These are phyloP conservation scores for Ochropacha duplaris DNA, from an alignment of 2,888 invertebrate genomes.

Conservation along the genomic window DNA sequence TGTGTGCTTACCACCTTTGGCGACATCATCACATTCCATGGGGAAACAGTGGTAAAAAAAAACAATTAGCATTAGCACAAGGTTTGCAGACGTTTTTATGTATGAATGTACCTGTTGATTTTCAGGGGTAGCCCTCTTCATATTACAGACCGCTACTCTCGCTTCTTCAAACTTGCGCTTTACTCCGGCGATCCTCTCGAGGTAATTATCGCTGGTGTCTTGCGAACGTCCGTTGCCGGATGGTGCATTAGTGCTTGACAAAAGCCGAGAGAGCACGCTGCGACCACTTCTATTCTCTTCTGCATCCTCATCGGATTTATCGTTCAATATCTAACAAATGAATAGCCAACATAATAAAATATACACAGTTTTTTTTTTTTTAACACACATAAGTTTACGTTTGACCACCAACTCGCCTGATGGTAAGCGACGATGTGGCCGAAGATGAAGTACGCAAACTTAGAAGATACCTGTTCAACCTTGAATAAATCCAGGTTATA, in stretches of 20 bases:
- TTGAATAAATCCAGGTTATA: too few relatives aligned
- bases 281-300: slow-evolving; percentile 81
- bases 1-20: too few relatives aligned
- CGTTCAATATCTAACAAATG: slow-evolving; percentile 87
- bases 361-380: too few relatives aligned
- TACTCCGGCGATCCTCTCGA: slow-evolving; percentile 60
- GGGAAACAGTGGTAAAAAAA: too few relatives aligned
- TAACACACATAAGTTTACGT: too few relatives aligned
- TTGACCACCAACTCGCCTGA: too few relatives aligned
- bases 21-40: too few relatives aligned
- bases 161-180: slow-evolving; percentile 80
- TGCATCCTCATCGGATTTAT: slow-evolving; percentile 91
- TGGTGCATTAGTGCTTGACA: slow-evolving; percentile 66
- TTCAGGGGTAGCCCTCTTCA: slow-evolving; percentile 79
- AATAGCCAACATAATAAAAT: neutral
- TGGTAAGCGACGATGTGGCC: too few relatives aligned
- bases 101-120: slow-evolving; percentile 68
- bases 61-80: too few relatives aligned
- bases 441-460: too few relatives aligned
- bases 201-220: slow-evolving; percentile 59
- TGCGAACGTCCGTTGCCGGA: slow-evolving; percentile 61
- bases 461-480: too few relatives aligned
- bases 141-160: slow-evolving; percentile 84
- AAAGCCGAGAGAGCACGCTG: slow-evolving; percentile 75
- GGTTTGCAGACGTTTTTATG: too few relatives aligned